Percentiles rank a stretch among this genome's conserved stretches.
phyloP scores from a whole-genome alignment of 2,888 invertebrate species.

The Drosophila siamana region DNA sequence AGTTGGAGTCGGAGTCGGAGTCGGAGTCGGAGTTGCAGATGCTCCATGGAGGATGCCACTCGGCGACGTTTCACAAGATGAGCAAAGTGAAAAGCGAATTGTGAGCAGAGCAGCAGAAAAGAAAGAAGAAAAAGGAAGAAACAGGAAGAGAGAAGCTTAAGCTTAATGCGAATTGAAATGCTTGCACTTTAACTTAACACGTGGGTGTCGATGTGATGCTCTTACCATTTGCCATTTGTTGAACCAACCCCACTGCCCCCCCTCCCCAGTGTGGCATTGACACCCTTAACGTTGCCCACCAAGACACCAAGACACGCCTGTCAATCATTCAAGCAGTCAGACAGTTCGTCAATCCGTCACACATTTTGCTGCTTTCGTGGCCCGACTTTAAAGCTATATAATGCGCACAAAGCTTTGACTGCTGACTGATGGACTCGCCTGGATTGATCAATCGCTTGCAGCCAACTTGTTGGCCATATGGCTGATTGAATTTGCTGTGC shows the following conservation, averaged over 20 bases:
- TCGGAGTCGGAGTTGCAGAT: too few species aligned
- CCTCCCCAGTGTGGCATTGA: slow-evolving; percentile 19
- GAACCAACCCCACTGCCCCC: background rate
- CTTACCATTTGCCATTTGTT: background rate
- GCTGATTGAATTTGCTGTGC: too few species aligned
- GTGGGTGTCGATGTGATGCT: slow-evolving; percentile 34
- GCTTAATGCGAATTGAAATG: slow-evolving; percentile 71
- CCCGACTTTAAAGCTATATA: background rate
- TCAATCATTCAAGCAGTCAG: slow-evolving; percentile 42
- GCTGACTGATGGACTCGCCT: too few species aligned
- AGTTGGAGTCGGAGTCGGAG: too few species aligned
- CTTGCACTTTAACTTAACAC: slow-evolving; percentile 60
- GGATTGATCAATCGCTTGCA: too few species aligned
- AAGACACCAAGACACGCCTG: slow-evolving; percentile 2
- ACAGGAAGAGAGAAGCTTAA: slow-evolving; percentile 45
- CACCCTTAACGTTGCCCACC: slow-evolving; percentile 50
- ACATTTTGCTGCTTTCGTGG: background rate
- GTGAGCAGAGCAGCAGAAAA: slow-evolving; percentile 2
- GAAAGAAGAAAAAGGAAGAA: too few species aligned
- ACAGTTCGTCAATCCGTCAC: slow-evolving; percentile 36
- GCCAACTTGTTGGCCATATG: too few species aligned
- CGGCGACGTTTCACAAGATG: slow-evolving; percentile 42
- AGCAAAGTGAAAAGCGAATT: slow-evolving; percentile 52
- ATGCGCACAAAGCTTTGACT: too few species aligned
- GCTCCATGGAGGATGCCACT: slow-evolving; percentile 22